These are phyloP conservation scores for Dryomyza anilis DNA, from an alignment of 2,888 invertebrate species.

Conservation along the genomic window DNA sequence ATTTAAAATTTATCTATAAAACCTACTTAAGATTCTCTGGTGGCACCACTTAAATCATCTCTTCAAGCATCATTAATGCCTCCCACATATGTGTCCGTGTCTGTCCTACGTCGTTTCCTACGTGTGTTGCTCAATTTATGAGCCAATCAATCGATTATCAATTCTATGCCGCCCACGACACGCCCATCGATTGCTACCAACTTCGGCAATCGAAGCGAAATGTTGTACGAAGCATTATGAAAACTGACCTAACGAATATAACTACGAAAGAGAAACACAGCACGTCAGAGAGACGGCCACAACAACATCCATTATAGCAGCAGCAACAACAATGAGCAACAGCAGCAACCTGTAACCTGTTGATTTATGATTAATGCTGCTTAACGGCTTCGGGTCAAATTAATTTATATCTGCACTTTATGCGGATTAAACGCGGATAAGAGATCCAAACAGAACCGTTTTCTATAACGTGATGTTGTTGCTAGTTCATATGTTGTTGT, in stretches of 20 bases:
- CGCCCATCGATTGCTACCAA: neutral
- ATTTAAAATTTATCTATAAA: too few species aligned
- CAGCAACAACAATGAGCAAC: neutral
- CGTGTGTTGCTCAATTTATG: neutral
- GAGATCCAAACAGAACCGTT: conserved; percentile 10
- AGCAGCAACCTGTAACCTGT: neutral
- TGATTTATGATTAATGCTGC: neutral
- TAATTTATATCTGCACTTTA: conserved; percentile 16
- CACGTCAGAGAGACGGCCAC: too few species aligned
- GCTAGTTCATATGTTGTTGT: neutral
- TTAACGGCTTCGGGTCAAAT: conserved; percentile 18
- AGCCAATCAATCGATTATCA: neutral
- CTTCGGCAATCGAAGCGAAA: neutral
- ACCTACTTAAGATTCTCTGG: too few species aligned
- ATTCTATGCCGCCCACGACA: conserved; percentile 5
- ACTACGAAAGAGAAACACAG: neutral
- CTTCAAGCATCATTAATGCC: too few species aligned
- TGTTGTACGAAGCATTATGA: neutral
- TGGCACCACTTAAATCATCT: too few species aligned
- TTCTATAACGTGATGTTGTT: neutral
- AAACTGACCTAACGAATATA: neutral
- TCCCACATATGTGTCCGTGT: too few species aligned
- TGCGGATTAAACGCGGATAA: conserved; percentile 4
- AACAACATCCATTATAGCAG: neutral
- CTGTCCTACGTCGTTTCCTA: too few species aligned